phyloP scores from a whole-genome alignment of 2,888 invertebrate genomes.

The Yponomeuta sedellus region DNA sequence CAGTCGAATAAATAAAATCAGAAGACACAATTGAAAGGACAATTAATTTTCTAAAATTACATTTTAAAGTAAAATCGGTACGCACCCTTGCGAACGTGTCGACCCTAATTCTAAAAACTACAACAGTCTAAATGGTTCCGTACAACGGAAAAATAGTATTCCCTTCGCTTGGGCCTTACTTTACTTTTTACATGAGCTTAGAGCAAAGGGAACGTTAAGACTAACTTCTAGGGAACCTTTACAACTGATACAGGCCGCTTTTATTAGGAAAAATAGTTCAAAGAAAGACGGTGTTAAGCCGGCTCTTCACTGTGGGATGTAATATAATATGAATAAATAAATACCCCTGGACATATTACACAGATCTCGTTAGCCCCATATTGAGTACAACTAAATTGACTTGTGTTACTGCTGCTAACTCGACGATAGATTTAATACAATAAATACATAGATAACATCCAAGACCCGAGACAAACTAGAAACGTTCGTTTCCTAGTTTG shows the following conservation, averaged over 20 bases:
- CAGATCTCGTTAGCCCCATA: too few relatives aligned
- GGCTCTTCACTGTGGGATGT: too few relatives aligned
- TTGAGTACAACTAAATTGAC: too few relatives aligned
- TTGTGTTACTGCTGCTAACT: too few relatives aligned
- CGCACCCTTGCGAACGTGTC: conserved; percentile 59
- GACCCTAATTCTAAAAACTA: conserved; percentile 59
- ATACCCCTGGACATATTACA: too few relatives aligned
- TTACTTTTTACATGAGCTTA: conserved; percentile 56
- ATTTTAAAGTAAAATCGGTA: conserved; percentile 37
- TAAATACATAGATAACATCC: too few relatives aligned
- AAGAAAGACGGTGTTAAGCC: conserved; percentile 15
- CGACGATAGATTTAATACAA: too few relatives aligned
- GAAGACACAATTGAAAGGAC: background rate
- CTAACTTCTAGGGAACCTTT: conserved; percentile 50
- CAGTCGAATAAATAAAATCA: conserved; percentile 4
- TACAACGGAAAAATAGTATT: conserved; percentile 70
- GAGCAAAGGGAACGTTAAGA: conserved; percentile 49
- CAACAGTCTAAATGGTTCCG: conserved; percentile 73
- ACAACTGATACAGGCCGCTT: conserved; percentile 58
- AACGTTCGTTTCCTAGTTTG: too few relatives aligned
- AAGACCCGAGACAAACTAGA: too few relatives aligned
- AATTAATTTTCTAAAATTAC: background rate
- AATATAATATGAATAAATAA: too few relatives aligned
- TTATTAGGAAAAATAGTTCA: conserved; percentile 21
- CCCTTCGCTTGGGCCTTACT: conserved; percentile 53